A percentile compares a stretch with the other conserved stretches of the same genome.
Evolutionary conservation across 2,113 vertebrate species (phyloP).

Genomic region (Peucedramus taeniatus): DNA sequence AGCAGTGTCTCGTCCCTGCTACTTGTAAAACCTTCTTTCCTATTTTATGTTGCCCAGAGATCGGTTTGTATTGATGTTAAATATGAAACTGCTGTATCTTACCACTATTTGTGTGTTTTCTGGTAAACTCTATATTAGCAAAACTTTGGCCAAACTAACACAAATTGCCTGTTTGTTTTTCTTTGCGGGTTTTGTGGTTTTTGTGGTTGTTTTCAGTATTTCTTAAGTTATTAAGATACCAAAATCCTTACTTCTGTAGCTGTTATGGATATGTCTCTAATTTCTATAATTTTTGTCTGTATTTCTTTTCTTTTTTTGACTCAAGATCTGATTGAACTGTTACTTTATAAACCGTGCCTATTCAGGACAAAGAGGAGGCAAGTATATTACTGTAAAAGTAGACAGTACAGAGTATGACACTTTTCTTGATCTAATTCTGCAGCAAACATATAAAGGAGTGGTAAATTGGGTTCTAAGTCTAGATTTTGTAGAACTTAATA

Average conservation of each 20-base stretch:
- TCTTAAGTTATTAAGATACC: neutral
- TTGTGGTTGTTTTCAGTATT: neutral
- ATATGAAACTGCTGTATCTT: neutral
- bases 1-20: neutral
- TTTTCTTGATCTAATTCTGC: neutral
- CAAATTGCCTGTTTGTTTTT: neutral
- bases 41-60: rapidly evolving
- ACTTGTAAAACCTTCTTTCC: neutral
- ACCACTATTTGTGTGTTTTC: rapidly evolving
- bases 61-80: neutral
- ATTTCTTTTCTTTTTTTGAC: neutral
- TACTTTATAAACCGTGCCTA: neutral
- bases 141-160: neutral
- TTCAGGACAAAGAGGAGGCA: neutral
- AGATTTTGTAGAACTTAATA: neutral
- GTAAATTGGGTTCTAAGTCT: neutral
- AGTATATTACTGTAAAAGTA: neutral
- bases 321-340: neutral
- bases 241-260: neutral
- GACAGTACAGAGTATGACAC: neutral
- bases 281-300: neutral
- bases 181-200: neutral
- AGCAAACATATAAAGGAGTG: neutral
- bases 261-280: neutral
- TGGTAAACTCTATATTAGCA: neutral